Evolutionary conservation across 2,113 vertebrate genomes (phyloP), one percentile per base, ranked within the genome.

Genomic region (Oreochromis tanganicae): DNA sequence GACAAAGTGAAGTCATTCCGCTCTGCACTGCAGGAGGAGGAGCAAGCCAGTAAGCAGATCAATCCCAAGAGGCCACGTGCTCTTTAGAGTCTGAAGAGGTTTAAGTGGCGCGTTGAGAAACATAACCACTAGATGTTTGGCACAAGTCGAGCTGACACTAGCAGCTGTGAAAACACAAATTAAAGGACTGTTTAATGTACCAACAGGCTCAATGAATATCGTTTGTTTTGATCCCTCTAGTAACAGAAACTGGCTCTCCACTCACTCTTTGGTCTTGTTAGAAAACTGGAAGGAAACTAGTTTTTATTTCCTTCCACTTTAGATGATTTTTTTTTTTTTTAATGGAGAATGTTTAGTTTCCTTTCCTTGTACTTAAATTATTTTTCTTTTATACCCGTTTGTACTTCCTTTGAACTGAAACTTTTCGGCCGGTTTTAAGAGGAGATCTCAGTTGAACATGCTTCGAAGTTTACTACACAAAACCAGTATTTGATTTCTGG

Each of bases 1-100:
- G 98, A 99, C 95, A 99, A 99, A 98, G 98, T 99, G 96, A 99
- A 99, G 94, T 99, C 98, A 57, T 99, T 99, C 96, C 98, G 98
- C 82, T 96, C 98, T 89, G 95, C 98, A 36, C 97, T 99, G 8
- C 98, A 98, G 93, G 98, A 99, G 84, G 99, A 99, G 90, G 99
- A 99, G 93, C 98, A 99, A 92, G 98, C 99, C 95, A 99, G 99
- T 97, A 98, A 99, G 97, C 98, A 99, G 96, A 99, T 99, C 95
- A 99, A 97, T 91, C 98, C 97, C 61, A 99, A 99, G 95, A 97
- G 97, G 96, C 98, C 98, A 85, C 97, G 98, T 83, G 98, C 98
- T 90, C 97, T 99, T 96, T 99, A 97, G 97, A 90, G 54, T 66
- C 86, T 17, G 73, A 80, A 79, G 82, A 82, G 71, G 12, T 83